Base-by-base conservation (phyloP, 35 echinoderm and acorn worm species). In the Ophiothrix spiculata region DNA sequence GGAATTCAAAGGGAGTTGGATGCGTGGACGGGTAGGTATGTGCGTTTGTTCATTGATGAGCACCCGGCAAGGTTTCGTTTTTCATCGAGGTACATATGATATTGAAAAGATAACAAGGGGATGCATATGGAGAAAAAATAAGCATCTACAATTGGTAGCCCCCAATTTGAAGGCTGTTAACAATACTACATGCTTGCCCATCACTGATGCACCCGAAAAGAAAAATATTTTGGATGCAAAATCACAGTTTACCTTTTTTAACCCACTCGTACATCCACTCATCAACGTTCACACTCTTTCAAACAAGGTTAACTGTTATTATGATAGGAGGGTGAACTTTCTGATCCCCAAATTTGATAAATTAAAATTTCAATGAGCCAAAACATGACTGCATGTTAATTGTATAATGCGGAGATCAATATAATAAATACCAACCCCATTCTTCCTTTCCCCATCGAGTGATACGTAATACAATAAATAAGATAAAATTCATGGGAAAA, bases 71-170 rank as follows among this genome's bases (percentile, higher is more conserved):
- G 45, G 45, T 12, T 69, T 69, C 60, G 60, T 69, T 69, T 25
- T 25, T 69, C 60, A 69, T 69, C 60, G 60, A 69, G 60, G 60
- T 69, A 69, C 60, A 69, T 69, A 28, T 25, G 17, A 69, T 69
- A 69, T 2, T 49, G 6, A 49, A 69, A 69, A 69, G 25, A 69
- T 69, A 69, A 69, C 60, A 69, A 69, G 60, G 60, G 60, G 60
- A 69, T 69, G 60, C 60, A 69, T 69, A 69, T 69, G 60, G 60
- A n/a, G 29, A 69, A 69, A 69, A 69, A 69, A 69, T 69, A 69
- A 69, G 60, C 60, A 69, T 69, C 60, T 69, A 69, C 3, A 69
- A 69, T 69, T 28, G 16, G 29, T 28, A 25, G 60, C 60, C 60
- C 29, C 17, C 60, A 69, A 69, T 69, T n/a, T 28, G 23, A 25